Base-by-base conservation (phyloP, 2,888 invertebrate genomes). In the Cephus pulcher region DNA sequence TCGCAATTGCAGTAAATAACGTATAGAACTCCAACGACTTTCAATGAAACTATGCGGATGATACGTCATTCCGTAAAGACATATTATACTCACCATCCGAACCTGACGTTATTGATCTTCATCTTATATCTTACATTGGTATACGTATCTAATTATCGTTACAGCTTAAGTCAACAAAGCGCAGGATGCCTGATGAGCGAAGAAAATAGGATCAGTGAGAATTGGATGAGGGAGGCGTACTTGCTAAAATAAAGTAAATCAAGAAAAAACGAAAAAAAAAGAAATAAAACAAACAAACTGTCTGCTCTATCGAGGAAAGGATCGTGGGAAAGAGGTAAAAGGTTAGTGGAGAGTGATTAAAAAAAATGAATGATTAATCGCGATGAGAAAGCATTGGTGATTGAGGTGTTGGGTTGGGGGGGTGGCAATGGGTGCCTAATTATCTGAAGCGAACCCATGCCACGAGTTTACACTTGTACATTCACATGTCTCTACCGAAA, bases 401-500 rank as follows among this genome's bases (percentile, higher is more conserved):
- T 56, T 73, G 75, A 73, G 34, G 78, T 73, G 78, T 73, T 75
- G n/a, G 12, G 35, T 35, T 35, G 9, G 34, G 35, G 75, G 68
- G 71, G 56, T 73, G 76, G 70, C 35, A 76, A 30, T 71, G 73
- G 78, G 56, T 56, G 56, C 23, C 23, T 56, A 56, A 56, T 56
- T 56, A 35, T 78, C 73, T 34, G 33, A 33, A 78, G 78, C 71
- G 34, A 71, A 78, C 69, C 73, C 68, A 75, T 78, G 78, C 78
- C 78, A 76, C 73, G 76, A 79, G 79, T 85, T 85, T 81, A 84
- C 80, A 87, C 85, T 86, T 86, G 88, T 88, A 88, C 86, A 88
- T 87, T 87, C 85, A 84, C 84, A 85, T 84, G 83, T 84, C 82
- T 85, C 81, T 85, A 82, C 82, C 82, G 79, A 87, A 89, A 86